Conservation (phyloP, 2,888 invertebrate species). For the Helobdella robusta region DNA sequence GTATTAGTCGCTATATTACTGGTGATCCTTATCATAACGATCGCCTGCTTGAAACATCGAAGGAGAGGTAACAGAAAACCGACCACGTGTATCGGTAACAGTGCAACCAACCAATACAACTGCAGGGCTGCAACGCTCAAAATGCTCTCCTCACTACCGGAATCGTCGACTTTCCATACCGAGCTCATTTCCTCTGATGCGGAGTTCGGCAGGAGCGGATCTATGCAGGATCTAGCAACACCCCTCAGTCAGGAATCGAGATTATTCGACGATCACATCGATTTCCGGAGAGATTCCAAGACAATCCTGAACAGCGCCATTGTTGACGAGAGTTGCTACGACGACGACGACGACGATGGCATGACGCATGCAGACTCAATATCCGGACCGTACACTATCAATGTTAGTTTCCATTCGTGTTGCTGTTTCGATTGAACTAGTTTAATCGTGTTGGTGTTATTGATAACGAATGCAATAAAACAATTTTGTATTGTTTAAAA, state of each 20-base stretch:
- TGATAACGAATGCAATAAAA: too few relatives aligned
- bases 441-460: too few relatives aligned
- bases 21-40: neutral
- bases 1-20: neutral
- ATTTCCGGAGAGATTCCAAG: too few relatives aligned
- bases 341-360: too few relatives aligned
- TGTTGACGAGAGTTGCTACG: too few relatives aligned
- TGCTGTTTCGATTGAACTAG: too few relatives aligned
- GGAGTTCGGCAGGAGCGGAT: neutral
- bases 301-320: too few relatives aligned
- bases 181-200: slow-evolving; percentile 4
- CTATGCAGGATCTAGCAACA: neutral
- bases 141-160: neutral
- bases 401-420: too few relatives aligned
- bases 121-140: slow-evolving; percentile 13
- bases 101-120: slow-evolving; percentile 8
- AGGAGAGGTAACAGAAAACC: neutral
- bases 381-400: too few relatives aligned
- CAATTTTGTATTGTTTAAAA: too few relatives aligned
- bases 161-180: neutral
- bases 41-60: slow-evolving; percentile 5
- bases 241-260: slow-evolving; percentile 9
- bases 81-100: neutral
- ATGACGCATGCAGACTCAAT: too few relatives aligned
- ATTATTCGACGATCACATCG: neutral